Conservation (phyloP, 1,140 invertebrate species). For the Dufourea novaeangliae region DNA sequence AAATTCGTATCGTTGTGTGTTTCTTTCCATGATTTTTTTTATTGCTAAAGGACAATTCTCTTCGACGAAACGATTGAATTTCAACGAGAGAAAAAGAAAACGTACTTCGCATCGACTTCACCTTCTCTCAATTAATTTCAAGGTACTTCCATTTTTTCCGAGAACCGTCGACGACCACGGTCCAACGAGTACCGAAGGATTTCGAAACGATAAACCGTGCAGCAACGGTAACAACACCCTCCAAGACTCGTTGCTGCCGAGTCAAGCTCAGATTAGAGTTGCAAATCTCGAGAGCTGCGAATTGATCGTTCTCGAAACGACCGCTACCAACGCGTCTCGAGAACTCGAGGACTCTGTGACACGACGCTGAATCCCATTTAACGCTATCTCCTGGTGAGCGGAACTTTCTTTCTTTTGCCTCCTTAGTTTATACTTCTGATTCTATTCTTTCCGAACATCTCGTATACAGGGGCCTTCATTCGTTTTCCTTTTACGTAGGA, state of each 20-base stretch:
- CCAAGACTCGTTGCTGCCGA: slow-evolving; percentile 86
- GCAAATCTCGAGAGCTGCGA: slow-evolving; percentile 67
- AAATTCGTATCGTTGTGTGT: slow-evolving; percentile 12
- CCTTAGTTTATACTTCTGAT: neutral
- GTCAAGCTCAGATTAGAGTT: slow-evolving; percentile 59
- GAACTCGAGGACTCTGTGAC: slow-evolving; percentile 56
- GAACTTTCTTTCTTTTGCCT: neutral
- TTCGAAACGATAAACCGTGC: slow-evolving; percentile 85
- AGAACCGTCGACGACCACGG: slow-evolving; percentile 37
- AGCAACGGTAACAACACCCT: slow-evolving; percentile 89
- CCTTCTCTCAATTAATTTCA: slow-evolving; percentile 58
- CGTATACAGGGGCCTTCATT: too few relatives aligned
- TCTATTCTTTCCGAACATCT: too few relatives aligned
- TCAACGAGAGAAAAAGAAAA: too few relatives aligned
- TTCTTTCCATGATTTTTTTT: neutral
- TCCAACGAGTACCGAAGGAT: slow-evolving; percentile 67
- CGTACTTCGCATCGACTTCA: neutral
- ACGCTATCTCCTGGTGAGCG: neutral
- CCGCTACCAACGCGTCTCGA: slow-evolving; percentile 59
- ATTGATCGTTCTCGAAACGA: slow-evolving; percentile 73
- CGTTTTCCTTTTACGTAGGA: too few relatives aligned
- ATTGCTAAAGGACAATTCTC: neutral
- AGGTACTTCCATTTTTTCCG: slow-evolving; percentile 89
- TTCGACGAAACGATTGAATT: neutral
- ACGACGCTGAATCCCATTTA: neutral